Conservation (phyloP, 2,888 invertebrate genomes). For the Athetis lepigone region DNA sequence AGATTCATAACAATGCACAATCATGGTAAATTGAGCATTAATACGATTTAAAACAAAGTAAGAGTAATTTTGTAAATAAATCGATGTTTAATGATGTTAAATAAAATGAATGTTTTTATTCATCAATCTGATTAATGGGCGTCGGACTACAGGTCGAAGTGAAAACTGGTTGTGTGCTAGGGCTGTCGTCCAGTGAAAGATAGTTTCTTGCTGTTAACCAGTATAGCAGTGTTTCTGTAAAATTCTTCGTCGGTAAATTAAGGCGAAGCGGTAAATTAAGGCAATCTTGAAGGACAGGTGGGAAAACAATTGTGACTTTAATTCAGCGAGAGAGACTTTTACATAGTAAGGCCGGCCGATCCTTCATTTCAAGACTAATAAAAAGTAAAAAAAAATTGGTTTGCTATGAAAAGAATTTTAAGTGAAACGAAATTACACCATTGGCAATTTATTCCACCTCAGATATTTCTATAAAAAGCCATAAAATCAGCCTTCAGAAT, state of each 20-base stretch:
- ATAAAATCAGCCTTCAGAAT: neutral
- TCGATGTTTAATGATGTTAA: constrained; percentile 76
- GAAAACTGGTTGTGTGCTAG: constrained; percentile 77
- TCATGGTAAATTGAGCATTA: constrained; percentile 40
- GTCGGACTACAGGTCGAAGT: constrained; percentile 71
- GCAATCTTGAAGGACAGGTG: neutral
- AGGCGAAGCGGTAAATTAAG: neutral
- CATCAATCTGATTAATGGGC: constrained; percentile 78
- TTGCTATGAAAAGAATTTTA: too few relatives aligned
- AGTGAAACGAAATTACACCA: too few relatives aligned
- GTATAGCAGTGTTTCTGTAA: too few relatives aligned
- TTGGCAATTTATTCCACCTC: too few relatives aligned
- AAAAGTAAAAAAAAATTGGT: too few relatives aligned
- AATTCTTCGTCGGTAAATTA: neutral
- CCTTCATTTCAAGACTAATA: too few relatives aligned
- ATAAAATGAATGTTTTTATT: constrained; percentile 82
- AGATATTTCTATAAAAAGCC: neutral
- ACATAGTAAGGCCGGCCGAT: too few relatives aligned
- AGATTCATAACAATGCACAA: constrained; percentile 43
- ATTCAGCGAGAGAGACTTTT: too few relatives aligned
- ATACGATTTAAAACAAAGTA: constrained; percentile 41
- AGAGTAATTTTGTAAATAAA: constrained; percentile 49
- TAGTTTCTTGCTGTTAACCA: constrained; percentile 29
- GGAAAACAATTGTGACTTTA: too few relatives aligned
- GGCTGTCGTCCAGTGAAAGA: constrained; percentile 63